These are phyloP conservation scores for Tolmerus cingulatus DNA, from an alignment of 2,888 invertebrate genomes.

Conservation along the genomic window DNA sequence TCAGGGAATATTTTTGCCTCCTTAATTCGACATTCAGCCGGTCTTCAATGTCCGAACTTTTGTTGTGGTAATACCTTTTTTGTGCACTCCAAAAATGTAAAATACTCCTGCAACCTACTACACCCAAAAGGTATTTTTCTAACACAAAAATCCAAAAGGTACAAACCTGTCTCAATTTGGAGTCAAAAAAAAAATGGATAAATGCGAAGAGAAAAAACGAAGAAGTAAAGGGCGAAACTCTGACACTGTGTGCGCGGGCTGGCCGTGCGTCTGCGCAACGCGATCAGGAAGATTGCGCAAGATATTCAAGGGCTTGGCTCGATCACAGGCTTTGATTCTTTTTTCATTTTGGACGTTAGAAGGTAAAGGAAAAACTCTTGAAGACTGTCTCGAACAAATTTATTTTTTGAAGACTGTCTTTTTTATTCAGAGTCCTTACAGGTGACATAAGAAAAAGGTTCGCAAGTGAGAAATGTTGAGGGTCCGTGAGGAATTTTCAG, in stretches of 20 bases:
- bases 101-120: constrained; percentile 10
- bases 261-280: neutral
- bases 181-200: neutral
- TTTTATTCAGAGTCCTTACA: neutral
- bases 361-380: neutral
- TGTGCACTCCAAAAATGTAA: neutral
- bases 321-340: neutral
- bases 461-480: neutral
- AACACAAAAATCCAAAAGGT: neutral
- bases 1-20: constrained; percentile 43
- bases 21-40: constrained; percentile 44
- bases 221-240: neutral
- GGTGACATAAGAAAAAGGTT: neutral
- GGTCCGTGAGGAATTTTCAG: neutral
- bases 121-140: neutral
- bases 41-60: constrained; percentile 41
- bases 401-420: neutral
- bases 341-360: neutral
- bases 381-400: neutral
- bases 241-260: neutral
- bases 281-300: neutral
- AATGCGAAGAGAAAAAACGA: neutral
- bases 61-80: constrained; percentile 43
- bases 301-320: neutral
- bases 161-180: constrained; percentile 44